Base-by-base conservation (phyloP, 37 sponge, comb jelly and placozoan species). In the Cladorhizidae sp. region DNA sequence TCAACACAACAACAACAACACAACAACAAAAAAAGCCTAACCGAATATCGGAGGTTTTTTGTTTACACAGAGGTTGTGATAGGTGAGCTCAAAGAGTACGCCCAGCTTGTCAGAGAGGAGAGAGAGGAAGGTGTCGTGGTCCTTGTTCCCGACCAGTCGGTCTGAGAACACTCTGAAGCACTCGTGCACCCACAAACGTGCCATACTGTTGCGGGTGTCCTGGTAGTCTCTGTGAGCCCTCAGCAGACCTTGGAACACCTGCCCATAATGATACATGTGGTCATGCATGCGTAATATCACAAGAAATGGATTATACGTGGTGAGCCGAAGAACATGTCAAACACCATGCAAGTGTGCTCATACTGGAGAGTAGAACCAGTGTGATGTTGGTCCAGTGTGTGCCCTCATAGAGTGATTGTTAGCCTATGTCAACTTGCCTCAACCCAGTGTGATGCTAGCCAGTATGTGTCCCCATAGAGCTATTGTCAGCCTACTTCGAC, bases 151-250 rank as follows among this genome's bases (percentile, higher is more conserved):
- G n/a, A 94, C 91, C 32, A 99, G 80, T 14, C 99, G 79, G 57
- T 98, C 99, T 7, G 95, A 94, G 89, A 98, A 98, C 57, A 98
- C 99, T 25, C 99, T 81, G 77, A 83, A 98, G 59, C 91, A 91
- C 85, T 99, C 99, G 82, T 99, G 97, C 11, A 99, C 83, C 99
- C 99, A 99, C 3, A 99, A 92, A 8, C 99, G 67, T 15, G 86
- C 89, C 97, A 96, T 94, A 32, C 88, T 77, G 49, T 86, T 80
- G 82, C 90, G 89, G 56, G 95, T 94, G 77, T 99, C 99, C 50
- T 99, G 99, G 87, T 88, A 99, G 84, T 99, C 93, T 70, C 90
- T 94, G 79, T 99, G 95, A 57, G 99, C 96, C 78, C 99, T 74
- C 74, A 99, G 78, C 54, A 99, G 82, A 59, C 99, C 99, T 87